Percentiles rank a stretch among this genome's conserved stretches.
Evolutionary conservation across 1,140 invertebrate genomes (phyloP).

Genomic region (Polypedilum vanderplanki): DNA sequence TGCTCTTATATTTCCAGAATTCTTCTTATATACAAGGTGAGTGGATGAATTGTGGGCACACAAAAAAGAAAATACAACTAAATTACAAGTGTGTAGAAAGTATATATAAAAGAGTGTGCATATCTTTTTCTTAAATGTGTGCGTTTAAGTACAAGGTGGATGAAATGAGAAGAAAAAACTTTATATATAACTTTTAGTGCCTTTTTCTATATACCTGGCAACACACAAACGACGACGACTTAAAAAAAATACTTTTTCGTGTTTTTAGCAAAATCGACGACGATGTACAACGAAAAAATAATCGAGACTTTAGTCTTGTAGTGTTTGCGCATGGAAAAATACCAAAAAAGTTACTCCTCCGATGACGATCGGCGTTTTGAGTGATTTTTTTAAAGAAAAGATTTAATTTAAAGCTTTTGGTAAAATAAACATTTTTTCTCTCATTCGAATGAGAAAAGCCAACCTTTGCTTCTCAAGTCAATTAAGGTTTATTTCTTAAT

Average conservation of each 20-base stretch:
- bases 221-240: background rate
- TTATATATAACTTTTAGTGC: background rate
- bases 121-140: background rate
- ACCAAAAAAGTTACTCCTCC: constrained; percentile 24
- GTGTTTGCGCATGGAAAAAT: constrained; percentile 27
- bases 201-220: constrained; percentile 10
- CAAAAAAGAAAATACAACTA: too few relatives aligned
- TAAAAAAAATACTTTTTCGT: background rate
- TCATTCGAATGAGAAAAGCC: background rate
- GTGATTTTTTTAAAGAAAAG: background rate
- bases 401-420: background rate
- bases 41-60: background rate
- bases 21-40: background rate
- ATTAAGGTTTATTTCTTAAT: background rate
- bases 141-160: constrained; percentile 18
- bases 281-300: constrained; percentile 1
- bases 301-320: constrained; percentile 24
- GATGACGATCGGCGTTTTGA: constrained; percentile 9
- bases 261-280: constrained; percentile 28
- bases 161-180: constrained; percentile 8
- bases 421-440: background rate
- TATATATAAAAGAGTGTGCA: background rate
- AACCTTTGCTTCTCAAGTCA: background rate
- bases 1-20: background rate
- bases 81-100: background rate